phyloP scores from a whole-genome alignment of 2,888 invertebrate species.

The Lomographa bimaculata region DNA sequence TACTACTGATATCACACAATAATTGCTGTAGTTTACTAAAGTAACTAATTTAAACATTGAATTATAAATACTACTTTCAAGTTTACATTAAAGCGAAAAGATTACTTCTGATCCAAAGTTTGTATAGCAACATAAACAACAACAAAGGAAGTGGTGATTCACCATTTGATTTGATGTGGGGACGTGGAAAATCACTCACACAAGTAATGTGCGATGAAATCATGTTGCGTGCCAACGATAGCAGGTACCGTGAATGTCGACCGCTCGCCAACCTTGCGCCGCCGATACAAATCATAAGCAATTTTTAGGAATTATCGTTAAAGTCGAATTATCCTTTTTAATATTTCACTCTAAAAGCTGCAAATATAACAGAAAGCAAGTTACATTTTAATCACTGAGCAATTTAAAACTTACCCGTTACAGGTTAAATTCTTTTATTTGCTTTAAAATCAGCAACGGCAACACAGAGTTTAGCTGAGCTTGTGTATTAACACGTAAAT shows the following conservation, averaged over 20 bases:
- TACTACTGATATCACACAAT: too few species aligned
- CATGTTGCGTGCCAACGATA: conserved; percentile 49
- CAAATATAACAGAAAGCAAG: neutral
- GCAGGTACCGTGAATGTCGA: conserved; percentile 31
- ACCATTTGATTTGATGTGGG: conserved; percentile 35
- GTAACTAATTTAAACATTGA: too few species aligned
- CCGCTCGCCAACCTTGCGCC: conserved; percentile 28
- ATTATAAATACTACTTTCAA: conserved; percentile 7
- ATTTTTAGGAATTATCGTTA: conserved; percentile 11
- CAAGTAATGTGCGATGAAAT: conserved; percentile 45
- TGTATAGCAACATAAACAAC: conserved; percentile 31
- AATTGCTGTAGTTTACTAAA: too few species aligned
- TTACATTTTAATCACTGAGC: neutral
- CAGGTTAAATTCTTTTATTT: conserved; percentile 40
- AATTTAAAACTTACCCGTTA: conserved; percentile 46
- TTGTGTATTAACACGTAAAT: conserved; percentile 58
- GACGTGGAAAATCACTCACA: conserved; percentile 52
- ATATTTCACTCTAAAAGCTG: conserved; percentile 12
- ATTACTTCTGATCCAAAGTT: conserved; percentile 7
- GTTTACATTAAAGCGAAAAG: too few species aligned
- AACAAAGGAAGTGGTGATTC: conserved; percentile 47
- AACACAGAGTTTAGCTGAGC: conserved; percentile 31
- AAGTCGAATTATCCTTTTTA: too few species aligned
- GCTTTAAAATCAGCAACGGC: conserved; percentile 34
- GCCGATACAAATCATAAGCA: conserved; percentile 39